Base-by-base conservation (phyloP, 2,888 invertebrate genomes). In the Plagodis dolabraria region DNA sequence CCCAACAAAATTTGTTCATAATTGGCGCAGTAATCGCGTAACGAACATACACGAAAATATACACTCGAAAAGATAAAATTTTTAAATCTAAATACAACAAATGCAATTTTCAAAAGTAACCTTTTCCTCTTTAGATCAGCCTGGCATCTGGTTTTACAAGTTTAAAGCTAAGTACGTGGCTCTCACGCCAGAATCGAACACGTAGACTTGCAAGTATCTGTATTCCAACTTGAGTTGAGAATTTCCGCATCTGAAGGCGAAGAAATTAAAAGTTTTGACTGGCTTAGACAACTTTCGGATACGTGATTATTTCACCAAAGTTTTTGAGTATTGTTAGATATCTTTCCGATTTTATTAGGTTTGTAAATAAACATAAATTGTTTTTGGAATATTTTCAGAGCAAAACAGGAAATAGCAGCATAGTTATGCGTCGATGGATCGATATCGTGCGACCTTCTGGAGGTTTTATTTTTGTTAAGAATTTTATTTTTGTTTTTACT, bases 191-290 rank as follows among this genome's bases (percentile, higher is more conserved):
- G 12, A 55, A 54, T 60, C 51, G 35, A 54, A 60, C 51, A 38
- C 50, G 46, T 55, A 36, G 47, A 55, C 54, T 47, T 44, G 54
- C 51, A 52, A 52, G 60, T 51, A 60, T 60, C 60, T 40, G 47
- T 53, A 50, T 44, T 50, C 43, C 45, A 49, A 60, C 36, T 55
- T 55, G 12, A 34, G 22, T 35, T 22, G 22, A 49, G 35, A 50
- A 59, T 40, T 43, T 47, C 44, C 51, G 60, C 47, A 52, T 52
- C 54, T 11, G 40, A 43, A 47, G 43, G 47, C 47, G 51, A 55
- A 55, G 55, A 60, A 60, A 55, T 60, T 60, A 60, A 60, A 60
- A 60, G 55, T 60, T 59, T 54, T 47, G 55, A 60, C 60, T 60
- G 44, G 50, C 47, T 55, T 60, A 44, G 36, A 55, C 55, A 60